Base-by-base conservation (phyloP, 2,888 invertebrate species). In the Sericinus montela region DNA sequence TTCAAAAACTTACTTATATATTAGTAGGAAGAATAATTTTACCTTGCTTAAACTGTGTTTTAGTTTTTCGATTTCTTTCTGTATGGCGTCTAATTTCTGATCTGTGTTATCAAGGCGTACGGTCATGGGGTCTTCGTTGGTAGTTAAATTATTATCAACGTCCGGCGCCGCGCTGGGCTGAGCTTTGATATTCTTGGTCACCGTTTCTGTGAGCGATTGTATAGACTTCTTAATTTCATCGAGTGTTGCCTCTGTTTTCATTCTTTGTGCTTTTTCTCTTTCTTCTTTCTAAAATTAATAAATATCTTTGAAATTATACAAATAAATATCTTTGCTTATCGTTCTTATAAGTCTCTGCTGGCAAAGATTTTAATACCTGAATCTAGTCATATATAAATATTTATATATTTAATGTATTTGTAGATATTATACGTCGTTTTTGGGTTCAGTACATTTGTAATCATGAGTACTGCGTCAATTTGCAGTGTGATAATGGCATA, bases 221-320 rank as follows among this genome's bases (percentile, higher is more conserved):
- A 87, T 55, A 1, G 78, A 74, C 41, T 78, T 78, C 59, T 84
- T 78, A 42, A 88, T 85, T 13, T 69, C 73, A 16, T 76, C 79
- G 23, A 93, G 76, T 1, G 89, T 85, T 52, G 92, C 92, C 42
- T 90, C 87, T 0, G 91, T 92, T 66, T 92, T 92, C 62, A 91
- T 91, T 55, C 92, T 86, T 42, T 92, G 91, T 35, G 85, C 82
- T 55, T 91, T 89, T 62, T 93, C 93, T 48, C 91, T 81, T 68
- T 93, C 93, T 62, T 93, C 93, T 74, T 90, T 92, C 91, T 93
- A 65, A 40, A 63, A 53, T 15, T 49, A 30, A 45, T 37, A 19
- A 19, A 19, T 5, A 19, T 19, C 5, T 19, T 5, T 19, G 19
- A 19, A n/a, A n/a, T n/a, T n/a, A n/a, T n/a, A n/a, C n/a, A n/a